Conservation (phyloP, 2,113 vertebrate genomes). For the Tricholaema leucomelas region DNA sequence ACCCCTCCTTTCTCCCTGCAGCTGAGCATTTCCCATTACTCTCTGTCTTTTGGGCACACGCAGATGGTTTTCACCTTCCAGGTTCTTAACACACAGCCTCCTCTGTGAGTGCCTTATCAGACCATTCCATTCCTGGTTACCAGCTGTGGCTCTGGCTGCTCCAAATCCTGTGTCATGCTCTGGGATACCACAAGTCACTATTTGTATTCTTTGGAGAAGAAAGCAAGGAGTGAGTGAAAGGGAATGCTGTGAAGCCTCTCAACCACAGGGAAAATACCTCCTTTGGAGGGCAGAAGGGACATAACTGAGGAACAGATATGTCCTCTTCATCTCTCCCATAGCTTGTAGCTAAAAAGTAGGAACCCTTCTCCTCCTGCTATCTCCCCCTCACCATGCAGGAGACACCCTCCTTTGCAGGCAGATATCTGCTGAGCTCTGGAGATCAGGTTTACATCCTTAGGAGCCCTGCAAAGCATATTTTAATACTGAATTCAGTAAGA, state of each 20-base stretch:
- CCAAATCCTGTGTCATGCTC: neutral
- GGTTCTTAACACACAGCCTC: neutral
- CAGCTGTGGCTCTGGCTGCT: neutral
- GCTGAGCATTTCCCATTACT: neutral
- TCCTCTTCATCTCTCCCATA: neutral
- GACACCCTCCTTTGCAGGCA: neutral
- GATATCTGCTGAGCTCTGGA: neutral
- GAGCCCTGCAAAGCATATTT: neutral
- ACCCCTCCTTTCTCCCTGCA: neutral
- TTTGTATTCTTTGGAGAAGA: neutral
- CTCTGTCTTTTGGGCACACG: neutral
- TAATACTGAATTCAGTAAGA: neutral
- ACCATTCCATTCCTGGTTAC: neutral
- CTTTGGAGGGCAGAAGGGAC: neutral
- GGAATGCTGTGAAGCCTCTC: neutral
- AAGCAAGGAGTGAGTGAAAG: neutral
- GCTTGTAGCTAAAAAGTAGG: neutral
- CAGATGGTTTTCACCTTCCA: neutral
- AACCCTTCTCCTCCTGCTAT: neutral
- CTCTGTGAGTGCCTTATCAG: neutral
- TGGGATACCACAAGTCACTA: neutral
- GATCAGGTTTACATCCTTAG: neutral
- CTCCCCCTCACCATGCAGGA: neutral
- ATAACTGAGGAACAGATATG: neutral
- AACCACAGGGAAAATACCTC: accelerated